These are phyloP conservation scores for Gryllus longicercus DNA, from an alignment of 2,888 invertebrate species.

Conservation along the genomic window DNA sequence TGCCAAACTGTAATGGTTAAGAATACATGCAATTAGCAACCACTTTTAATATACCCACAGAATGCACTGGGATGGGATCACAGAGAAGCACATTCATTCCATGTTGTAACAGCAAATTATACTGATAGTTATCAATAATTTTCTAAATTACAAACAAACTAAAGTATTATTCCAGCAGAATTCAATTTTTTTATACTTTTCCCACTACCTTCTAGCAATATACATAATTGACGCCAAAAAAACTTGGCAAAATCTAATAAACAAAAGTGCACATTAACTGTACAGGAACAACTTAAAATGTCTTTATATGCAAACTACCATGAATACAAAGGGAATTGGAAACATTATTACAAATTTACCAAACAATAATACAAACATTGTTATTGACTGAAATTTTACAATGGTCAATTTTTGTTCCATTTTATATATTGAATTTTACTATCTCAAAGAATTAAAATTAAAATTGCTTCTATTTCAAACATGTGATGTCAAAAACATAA, in stretches of 20 bases:
- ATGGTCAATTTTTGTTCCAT: background rate
- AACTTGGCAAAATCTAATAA: background rate
- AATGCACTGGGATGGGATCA: background rate
- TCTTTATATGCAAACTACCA: constrained; percentile 2
- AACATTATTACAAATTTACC: background rate
- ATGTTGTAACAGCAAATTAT: background rate
- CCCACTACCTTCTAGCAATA: background rate
- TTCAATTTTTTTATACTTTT: background rate
- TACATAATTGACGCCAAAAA: background rate
- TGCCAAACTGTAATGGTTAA: no score
- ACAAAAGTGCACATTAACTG: background rate
- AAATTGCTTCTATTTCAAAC: no score
- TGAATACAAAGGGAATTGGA: background rate
- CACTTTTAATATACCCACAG: no score
- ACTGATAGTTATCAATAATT: background rate
- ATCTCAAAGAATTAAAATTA: no score
- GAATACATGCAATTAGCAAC: no score
- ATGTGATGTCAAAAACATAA: no score
- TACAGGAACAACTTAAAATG: constrained; percentile 2
- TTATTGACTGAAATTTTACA: background rate
- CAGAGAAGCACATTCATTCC: background rate
- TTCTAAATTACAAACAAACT: background rate
- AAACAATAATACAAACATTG: background rate
- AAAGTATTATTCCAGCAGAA: background rate
- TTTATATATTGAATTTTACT: no score